phyloP scores from a whole-genome alignment of 1,140 invertebrate species.

The Ylistrum balloti region DNA sequence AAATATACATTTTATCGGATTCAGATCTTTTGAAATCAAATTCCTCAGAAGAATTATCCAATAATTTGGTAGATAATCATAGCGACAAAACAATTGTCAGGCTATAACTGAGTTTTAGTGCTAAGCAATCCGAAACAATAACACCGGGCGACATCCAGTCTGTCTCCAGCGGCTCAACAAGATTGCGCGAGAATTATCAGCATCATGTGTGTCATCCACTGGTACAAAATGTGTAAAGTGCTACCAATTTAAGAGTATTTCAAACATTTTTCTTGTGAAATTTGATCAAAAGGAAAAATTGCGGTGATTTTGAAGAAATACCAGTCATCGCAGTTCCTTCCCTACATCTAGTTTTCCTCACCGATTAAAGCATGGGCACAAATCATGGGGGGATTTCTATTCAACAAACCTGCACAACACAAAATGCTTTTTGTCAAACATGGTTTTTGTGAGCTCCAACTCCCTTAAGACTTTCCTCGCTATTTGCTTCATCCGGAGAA shows the following conservation, averaged over 20 bases:
- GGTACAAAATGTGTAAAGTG: not conserved
- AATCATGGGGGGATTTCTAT: not conserved
- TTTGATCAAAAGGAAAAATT: constrained; percentile 18
- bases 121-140: not conserved
- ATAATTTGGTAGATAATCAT: constrained; percentile 26
- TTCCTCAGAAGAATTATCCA: not conserved
- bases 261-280: constrained; percentile 35
- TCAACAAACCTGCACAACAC: not conserved
- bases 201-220: not conserved
- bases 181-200: constrained; percentile 1
- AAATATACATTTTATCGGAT: not conserved
- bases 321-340: not conserved
- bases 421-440: constrained; percentile 27
- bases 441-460: constrained; percentile 4
- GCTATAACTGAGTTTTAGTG: constrained; percentile 22
- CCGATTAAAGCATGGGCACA: not conserved
- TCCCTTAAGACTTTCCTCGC: not conserved
- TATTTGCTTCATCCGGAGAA: constrained; percentile 10
- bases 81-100: not conserved
- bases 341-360: not conserved
- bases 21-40: not conserved
- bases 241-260: constrained; percentile 11
- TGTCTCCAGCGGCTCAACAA: not conserved
- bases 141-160: not conserved
- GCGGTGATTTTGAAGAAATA: not conserved